Evolutionary conservation across 2,113 vertebrate species (phyloP), one percentile per base, ranked within the genome.

Genomic region (Sylvia atricapilla): DNA sequence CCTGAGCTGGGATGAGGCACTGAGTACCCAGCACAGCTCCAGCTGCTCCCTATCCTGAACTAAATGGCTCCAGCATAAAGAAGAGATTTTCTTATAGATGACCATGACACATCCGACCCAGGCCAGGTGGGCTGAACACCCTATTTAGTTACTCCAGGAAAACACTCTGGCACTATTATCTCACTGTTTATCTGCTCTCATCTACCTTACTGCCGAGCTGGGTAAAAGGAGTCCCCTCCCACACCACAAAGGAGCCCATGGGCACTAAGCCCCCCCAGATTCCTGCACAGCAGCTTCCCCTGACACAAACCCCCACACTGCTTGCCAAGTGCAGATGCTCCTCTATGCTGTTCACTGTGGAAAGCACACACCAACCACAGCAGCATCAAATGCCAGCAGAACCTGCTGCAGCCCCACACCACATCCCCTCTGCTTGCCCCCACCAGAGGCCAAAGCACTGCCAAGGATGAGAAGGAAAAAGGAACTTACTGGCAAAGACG

Each of bases 321-420:
- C 31, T 28, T 58, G 21, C 55, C 4, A 21, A n/a, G 41, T 4
- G 41, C 49, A 73, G 43, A 11, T n/a, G n/a, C 35, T 19, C 9
- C 64, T 39, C 19, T 0, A 0, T 1, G 33, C 19, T 35, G 25
- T 15, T 62, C 49, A 25, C 37, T 8, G 6, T 0, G 46, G 43
- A 43, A 58, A 64, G n/a, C 35, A 47, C 3, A 22, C 69, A 31
- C 25, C 2, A 2, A 16, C 17, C 53, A 13, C 9, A 46, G 84
- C 31, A 67, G 22, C 52, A 44, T 0, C 16, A 2, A 15, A 8
- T 2, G 31, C 0, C 0, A 66, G 66, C 0, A 3, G 28, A 77
- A 53, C n/a, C 35, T 0, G 0, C 31, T 0, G 2, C 60, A 66
- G 77, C 58, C 47, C 53, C 58, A 10, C 16, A 15, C 11, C 15